Evolutionary conservation across 2,797 vertebrate genomes (phyloP).

Genomic region (Sebastes steindachneri): DNA sequence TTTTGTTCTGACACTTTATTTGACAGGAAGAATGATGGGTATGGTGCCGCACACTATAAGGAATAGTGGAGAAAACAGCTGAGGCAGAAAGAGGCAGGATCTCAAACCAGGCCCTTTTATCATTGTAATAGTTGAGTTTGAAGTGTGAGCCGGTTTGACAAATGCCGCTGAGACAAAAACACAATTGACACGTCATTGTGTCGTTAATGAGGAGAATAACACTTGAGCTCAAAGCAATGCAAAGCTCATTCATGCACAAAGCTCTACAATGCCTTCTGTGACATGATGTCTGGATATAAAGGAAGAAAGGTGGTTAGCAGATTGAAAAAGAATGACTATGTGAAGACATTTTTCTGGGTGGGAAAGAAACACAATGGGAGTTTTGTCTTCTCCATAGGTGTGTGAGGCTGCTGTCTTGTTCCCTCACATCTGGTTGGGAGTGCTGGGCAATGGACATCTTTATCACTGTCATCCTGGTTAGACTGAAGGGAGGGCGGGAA

Average conservation of each 20-base stretch:
- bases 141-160: constrained; percentile 38
- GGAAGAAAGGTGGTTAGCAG: background rate
- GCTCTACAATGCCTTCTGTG: constrained; percentile 31
- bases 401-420: background rate
- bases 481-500: background rate
- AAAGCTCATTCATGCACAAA: constrained; percentile 28
- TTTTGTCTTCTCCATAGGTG: background rate
- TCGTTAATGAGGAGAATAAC: constrained; percentile 47
- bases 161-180: constrained; percentile 28
- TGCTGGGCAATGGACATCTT: background rate
- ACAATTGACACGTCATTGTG: constrained; percentile 39
- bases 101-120: constrained; percentile 21
- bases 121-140: constrained; percentile 43
- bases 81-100: constrained; percentile 24
- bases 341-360: constrained; percentile 4
- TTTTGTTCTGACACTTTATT: constrained; percentile 5
- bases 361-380: background rate
- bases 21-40: constrained; percentile 32
- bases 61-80: constrained; percentile 4
- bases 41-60: background rate
- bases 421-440: background rate
- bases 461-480: constrained; percentile 3
- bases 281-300: constrained; percentile 12
- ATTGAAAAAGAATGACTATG: background rate
- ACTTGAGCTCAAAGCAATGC: constrained; percentile 15